Percentiles rank a stretch among this genome's conserved stretches.
Evolutionary conservation across 37 sponge, comb jelly and placozoan species (phyloP).

Genomic region (Halisarca cf. caerulea): DNA sequence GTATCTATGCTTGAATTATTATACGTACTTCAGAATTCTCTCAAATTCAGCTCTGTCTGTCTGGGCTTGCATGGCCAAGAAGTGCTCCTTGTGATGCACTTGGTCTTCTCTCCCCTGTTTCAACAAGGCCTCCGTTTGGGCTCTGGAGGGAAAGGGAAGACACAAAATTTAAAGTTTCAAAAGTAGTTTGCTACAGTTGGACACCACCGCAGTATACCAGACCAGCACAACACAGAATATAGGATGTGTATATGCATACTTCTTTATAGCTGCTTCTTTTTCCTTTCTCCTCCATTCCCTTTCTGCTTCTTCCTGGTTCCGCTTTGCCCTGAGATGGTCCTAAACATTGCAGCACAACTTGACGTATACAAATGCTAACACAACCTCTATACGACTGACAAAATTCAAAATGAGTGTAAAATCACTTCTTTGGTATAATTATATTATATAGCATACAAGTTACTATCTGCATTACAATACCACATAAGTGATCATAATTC

Average conservation of each 20-base stretch:
- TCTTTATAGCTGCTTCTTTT: conserved; percentile 86
- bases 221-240: too few relatives aligned
- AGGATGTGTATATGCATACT: too few relatives aligned
- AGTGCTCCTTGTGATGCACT: conserved; percentile 91
- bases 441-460: too few relatives aligned
- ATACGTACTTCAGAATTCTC: conserved; percentile 79
- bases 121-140: conserved; percentile 77
- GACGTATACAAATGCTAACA: background rate
- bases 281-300: conserved; percentile 95
- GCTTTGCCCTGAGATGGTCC: conserved; percentile 94
- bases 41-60: conserved; percentile 94
- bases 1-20: too few relatives aligned
- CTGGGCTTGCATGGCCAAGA: conserved; percentile 91
- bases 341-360: conserved; percentile 14
- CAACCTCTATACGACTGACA: background rate
- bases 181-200: too few relatives aligned
- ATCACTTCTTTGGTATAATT: background rate
- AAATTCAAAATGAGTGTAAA: background rate
- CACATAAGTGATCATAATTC: too few relatives aligned
- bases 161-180: too few relatives aligned
- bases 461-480: too few relatives aligned
- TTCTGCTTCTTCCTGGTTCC: conserved; percentile 96
- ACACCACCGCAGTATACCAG: too few relatives aligned
- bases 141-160: conserved; percentile 28
- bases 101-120: conserved; percentile 80